phyloP scores from a whole-genome alignment of 2,797 vertebrate species.

The Myotis findleyi region DNA sequence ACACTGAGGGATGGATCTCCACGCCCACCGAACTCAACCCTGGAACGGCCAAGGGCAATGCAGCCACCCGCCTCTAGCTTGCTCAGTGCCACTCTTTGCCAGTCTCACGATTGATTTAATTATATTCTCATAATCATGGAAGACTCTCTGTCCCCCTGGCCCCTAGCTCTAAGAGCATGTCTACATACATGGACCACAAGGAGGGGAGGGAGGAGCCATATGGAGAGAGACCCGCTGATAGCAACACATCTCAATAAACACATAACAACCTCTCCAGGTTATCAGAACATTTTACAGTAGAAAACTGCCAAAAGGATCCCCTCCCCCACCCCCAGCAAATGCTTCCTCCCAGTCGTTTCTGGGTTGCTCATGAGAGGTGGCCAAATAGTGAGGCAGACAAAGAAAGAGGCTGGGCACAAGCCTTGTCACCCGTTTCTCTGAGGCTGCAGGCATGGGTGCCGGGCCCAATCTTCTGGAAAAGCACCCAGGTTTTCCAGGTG shows the following conservation, averaged over 20 bases:
- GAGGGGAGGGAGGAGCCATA: background rate
- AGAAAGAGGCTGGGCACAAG: background rate
- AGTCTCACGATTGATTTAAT: background rate
- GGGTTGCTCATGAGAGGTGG: background rate
- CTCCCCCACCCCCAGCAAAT: too few relatives aligned
- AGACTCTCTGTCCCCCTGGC: background rate
- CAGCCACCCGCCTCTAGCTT: background rate
- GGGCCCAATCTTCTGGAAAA: background rate
- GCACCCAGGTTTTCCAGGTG: background rate
- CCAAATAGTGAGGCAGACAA: background rate
- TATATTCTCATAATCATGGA: background rate
- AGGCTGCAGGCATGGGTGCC: background rate
- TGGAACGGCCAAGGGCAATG: background rate
- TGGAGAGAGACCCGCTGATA: background rate
- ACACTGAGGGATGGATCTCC: accelerated
- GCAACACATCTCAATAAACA: background rate
- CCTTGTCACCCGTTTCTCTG: background rate
- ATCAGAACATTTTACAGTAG: background rate
- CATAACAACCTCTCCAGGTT: background rate
- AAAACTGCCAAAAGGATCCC: background rate
- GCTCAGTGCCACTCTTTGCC: background rate
- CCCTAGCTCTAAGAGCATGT: background rate
- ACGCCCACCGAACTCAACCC: background rate
- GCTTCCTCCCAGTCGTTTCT: background rate
- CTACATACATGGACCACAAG: background rate